Base-by-base conservation (phyloP, 2,888 invertebrate species). In the Amphiduros pacificus region DNA sequence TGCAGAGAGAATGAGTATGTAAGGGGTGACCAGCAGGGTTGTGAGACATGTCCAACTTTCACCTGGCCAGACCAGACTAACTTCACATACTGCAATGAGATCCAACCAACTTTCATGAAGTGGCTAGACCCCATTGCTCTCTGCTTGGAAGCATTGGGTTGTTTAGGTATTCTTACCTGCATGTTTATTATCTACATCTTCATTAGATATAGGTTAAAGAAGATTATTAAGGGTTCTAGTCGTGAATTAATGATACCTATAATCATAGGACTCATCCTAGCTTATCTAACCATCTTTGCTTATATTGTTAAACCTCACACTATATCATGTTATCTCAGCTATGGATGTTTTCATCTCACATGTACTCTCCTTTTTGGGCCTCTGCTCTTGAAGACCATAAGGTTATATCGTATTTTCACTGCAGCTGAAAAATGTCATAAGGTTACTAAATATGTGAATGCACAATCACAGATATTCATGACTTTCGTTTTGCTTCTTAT, bases 1-100 rank as follows among this genome's bases (percentile, higher is more conserved):
- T 70, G 70, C 40, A 51, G 65, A 3, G 55, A 58, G 32, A 70
- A 70, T 40, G 67, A 70, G 40, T n/a, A 41, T 14, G 53, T 67
- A 20, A n/a, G 44, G 5, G 44, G 22, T 44, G 44, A 44, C n/a
- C 5, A 44, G 6, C 20, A 44, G 22, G 44, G 44, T 9, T 44
- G 44, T 44, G 6, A 44, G 22, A 22, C 22, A 5, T 44, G 44
- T 17, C 44, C 44, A 44, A 22, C n/a, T 6, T 44, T 44, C 6
- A 20, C 5, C 22, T 44, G 44, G 44, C 44, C 44, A 20, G 44
- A 44, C n/a, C 44, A 44, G n/a, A 17, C 22, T 4, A 44, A 44
- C n/a, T 44, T 44, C 44, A 44, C 44, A 44, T 20, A n/a, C 6
- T 44, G 44, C n/a, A 22, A 44, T 20, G 9, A n/a, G n/a, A 44